Percentiles rank a stretch among this genome's conserved stretches.
phyloP scores from a whole-genome alignment of 2,113 vertebrate genomes.

The Gobiocypris rarus region DNA sequence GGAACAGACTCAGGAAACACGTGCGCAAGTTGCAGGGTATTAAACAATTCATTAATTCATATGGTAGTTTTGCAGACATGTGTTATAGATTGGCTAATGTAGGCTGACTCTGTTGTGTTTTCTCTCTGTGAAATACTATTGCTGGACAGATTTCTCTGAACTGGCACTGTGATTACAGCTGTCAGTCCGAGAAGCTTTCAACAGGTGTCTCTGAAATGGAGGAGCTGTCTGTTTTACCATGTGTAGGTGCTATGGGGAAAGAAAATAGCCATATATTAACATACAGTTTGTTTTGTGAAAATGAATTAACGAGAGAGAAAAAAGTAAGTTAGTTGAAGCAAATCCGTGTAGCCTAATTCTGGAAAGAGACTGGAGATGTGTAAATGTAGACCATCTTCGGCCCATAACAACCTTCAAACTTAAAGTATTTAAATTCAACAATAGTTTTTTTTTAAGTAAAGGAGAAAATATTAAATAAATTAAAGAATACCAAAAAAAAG shows the following conservation, averaged over 20 bases:
- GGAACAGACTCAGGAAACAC: slow-evolving; percentile 7
- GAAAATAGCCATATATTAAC: neutral
- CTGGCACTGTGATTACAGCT: slow-evolving; percentile 14
- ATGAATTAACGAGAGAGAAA: neutral
- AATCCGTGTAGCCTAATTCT: too few species aligned
- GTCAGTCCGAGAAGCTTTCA: slow-evolving; percentile 21
- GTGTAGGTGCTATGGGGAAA: neutral
- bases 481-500: neutral
- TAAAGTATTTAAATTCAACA: neutral
- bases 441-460: neutral
- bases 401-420: neutral
- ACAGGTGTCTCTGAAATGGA: slow-evolving; percentile 47
- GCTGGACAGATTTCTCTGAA: slow-evolving; percentile 14
- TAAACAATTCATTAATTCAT: neutral
- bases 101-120: neutral
- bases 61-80: neutral
- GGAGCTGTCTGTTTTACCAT: slow-evolving; percentile 25
- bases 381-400: neutral
- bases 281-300: neutral
- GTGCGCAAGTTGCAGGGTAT: neutral
- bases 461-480: neutral
- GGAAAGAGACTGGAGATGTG: neutral
- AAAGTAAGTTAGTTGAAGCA: neutral
- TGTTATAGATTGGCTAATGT: neutral
- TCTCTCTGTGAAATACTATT: slow-evolving; percentile 6